Percentiles rank a stretch among this genome's conserved stretches.
Evolutionary conservation across 2,797 vertebrate species (phyloP).

Genomic region (Pseudocheirus occidentalis): DNA sequence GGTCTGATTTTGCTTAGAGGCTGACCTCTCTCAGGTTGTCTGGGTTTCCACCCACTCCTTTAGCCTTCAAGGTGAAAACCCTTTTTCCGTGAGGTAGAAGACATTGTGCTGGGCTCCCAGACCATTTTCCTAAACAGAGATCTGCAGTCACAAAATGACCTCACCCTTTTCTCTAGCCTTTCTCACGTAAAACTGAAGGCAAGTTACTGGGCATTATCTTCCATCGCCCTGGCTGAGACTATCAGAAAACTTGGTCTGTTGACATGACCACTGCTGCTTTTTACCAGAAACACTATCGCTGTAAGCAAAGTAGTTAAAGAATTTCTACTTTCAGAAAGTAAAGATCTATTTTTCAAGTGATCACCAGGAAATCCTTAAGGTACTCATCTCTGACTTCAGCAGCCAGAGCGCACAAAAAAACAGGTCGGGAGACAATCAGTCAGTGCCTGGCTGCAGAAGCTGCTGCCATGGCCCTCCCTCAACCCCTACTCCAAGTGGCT

Average conservation of each 20-base stretch:
- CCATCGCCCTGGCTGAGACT: neutral
- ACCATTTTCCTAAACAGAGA: neutral
- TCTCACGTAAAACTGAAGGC: neutral
- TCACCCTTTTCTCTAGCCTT: neutral
- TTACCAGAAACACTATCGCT: constrained; percentile 14
- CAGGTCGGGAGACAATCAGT: neutral
- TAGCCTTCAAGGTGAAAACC: constrained; percentile 19
- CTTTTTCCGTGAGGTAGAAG: constrained; percentile 9
- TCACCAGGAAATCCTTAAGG: neutral
- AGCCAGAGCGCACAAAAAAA: neutral
- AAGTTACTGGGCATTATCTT: neutral
- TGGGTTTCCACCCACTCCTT: constrained; percentile 38
- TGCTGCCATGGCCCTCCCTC: neutral
- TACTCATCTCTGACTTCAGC: neutral
- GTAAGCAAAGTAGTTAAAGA: constrained; percentile 9
- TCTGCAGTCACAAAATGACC: neutral
- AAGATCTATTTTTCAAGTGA: neutral
- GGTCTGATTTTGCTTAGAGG: constrained; percentile 54
- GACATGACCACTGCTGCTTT: constrained; percentile 38
- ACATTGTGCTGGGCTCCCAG: constrained; percentile 13
- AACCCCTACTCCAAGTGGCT: neutral
- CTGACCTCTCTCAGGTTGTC: constrained; percentile 26
- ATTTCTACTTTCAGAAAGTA: constrained; percentile 41
- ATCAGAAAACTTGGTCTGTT: constrained; percentile 28
- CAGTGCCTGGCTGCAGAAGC: neutral